Evolutionary conservation across 2,888 invertebrate species (phyloP).

Genomic region (Gymnosoma rotundatum): DNA sequence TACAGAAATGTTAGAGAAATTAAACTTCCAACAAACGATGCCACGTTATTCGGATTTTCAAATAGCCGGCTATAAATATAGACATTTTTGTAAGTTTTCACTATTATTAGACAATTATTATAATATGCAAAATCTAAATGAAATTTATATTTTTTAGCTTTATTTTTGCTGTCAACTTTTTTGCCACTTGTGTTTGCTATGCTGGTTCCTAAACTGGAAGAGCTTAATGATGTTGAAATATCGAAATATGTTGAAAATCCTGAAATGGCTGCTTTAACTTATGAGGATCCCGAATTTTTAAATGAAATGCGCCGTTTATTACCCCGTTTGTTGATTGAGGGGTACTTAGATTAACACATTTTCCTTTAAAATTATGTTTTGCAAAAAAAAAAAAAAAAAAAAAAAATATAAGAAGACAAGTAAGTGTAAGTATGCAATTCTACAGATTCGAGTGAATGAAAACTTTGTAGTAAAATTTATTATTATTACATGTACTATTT

Average conservation of each 20-base stretch:
- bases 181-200: conserved; percentile 17
- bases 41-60: conserved; percentile 72
- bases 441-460: too few relatives aligned
- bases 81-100: conserved; percentile 48
- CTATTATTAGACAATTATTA: not conserved
- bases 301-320: conserved; percentile 51
- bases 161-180: conserved; percentile 51
- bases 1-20: conserved; percentile 70
- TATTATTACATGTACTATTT: too few relatives aligned
- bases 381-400: too few relatives aligned
- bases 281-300: conserved; percentile 39
- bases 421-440: too few relatives aligned
- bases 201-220: conserved; percentile 1
- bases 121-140: not conserved
- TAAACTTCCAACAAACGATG: conserved; percentile 71
- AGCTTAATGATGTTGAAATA: conserved; percentile 25
- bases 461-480: too few relatives aligned
- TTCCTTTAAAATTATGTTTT: not conserved
- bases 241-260: conserved; percentile 35
- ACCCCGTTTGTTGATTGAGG: conserved; percentile 51
- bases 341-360: conserved; percentile 57
- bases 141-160: not conserved
- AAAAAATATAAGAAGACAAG: too few relatives aligned
- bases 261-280: conserved; percentile 11
- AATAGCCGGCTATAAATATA: conserved; percentile 37